Evolutionary conservation across 1,140 invertebrate species (phyloP), one percentile per base, ranked within the genome.

Genomic region (Drosophila subobscura): DNA sequence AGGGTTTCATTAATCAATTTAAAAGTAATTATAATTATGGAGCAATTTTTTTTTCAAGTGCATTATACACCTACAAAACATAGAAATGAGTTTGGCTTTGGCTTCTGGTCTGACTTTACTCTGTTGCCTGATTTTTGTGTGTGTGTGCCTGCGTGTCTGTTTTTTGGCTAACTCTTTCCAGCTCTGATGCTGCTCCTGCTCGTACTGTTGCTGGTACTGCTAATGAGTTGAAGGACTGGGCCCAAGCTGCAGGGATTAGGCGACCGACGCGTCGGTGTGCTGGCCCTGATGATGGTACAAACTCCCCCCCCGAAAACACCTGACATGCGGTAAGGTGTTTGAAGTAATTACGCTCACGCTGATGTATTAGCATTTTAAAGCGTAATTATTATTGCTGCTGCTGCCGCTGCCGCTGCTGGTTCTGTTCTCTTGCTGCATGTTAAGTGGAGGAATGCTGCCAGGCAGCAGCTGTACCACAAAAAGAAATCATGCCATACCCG

Each of bases 351-450:
- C 81, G 61, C 81, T 72, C 79, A 61, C 72, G 60, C 72, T 77
- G 77, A 81, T 78, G 81, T 86, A 81, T 88, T 88, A 75, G 78
- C 83, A 88, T 88, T 86, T 88, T 77, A 68, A 75, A 72, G 76
- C 58, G 76, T 79, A 72, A 67, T 79, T 84, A 84, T 83, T 79
- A 66, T 41, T 76, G 67, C 50, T 76, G 68, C 44, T 20, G 16
- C 16, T 20, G 16, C 16, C 1, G 16, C 33, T 29, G 16, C 16
- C 6, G 27, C 6, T 29, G 33, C 33, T 37, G 33, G 10, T 3
- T 3, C 3, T 33, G 3, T 12, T 37, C 33, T 37, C 3, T 3
- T 67, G 53, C 51, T 73, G 72, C 59, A 61, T 65, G 61, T 59
- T 49, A 57, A 83, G 76, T 79, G 71, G 44, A 37, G 71, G 44